Percentiles rank a stretch among this genome's conserved stretches.
Conservation (phyloP, 2,888 invertebrate species). For the Cephus runcator region DNA sequence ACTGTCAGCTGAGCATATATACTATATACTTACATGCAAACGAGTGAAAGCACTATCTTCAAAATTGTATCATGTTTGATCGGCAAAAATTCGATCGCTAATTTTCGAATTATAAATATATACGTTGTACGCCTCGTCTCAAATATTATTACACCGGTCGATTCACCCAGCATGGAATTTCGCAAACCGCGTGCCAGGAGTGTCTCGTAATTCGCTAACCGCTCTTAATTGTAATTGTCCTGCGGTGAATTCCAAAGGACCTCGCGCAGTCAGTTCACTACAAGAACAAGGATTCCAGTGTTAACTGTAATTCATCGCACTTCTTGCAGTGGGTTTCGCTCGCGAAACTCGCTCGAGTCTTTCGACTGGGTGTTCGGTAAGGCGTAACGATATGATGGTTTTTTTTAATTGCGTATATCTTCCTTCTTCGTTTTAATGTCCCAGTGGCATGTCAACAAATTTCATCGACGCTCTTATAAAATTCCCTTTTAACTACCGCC, state of each 20-base stretch:
- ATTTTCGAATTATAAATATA: not conserved
- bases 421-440: slow-evolving; percentile 47
- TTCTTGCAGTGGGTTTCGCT: slow-evolving; percentile 36
- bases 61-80: not conserved
- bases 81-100: not conserved
- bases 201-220: slow-evolving; percentile 62
- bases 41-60: not conserved
- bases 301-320: slow-evolving; percentile 59
- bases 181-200: slow-evolving; percentile 39
- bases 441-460: slow-evolving; percentile 46
- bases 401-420: slow-evolving; percentile 13
- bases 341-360: slow-evolving; percentile 20
- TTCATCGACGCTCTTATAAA: slow-evolving; percentile 50
- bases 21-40: too few relatives aligned
- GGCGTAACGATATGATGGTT: slow-evolving; percentile 7
- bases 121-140: not conserved
- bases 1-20: too few relatives aligned
- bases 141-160: not conserved
- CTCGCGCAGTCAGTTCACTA: slow-evolving; percentile 25
- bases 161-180: slow-evolving; percentile 34
- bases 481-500: slow-evolving; percentile 29
- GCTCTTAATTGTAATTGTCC: slow-evolving; percentile 65
- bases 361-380: slow-evolving; percentile 11
- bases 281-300: slow-evolving; percentile 63
- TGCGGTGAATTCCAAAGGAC: slow-evolving; percentile 57